phyloP scores from a whole-genome alignment of 64 coral and sea anemone genomes.

The Trachythela sp. region DNA sequence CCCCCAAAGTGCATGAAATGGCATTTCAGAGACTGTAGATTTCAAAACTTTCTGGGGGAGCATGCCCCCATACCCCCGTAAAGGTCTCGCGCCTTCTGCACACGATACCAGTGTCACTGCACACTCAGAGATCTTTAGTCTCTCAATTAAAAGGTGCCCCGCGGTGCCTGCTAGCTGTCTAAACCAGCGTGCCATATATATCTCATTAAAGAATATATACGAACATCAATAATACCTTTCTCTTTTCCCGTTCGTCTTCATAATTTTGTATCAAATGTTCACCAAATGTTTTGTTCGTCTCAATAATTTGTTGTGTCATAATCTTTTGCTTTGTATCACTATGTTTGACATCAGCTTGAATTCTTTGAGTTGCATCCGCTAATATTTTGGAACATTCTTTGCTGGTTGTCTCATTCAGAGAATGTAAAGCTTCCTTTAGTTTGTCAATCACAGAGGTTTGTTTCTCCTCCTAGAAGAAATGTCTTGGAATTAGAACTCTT shows the following conservation, averaged over 20 bases:
- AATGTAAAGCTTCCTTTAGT: background rate
- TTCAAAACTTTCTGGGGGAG: too few species aligned
- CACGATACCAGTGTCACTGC: too few species aligned
- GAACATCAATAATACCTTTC: too few species aligned
- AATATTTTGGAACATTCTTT: background rate
- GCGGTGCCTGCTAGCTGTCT: too few species aligned
- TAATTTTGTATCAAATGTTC: background rate
- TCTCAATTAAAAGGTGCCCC: too few species aligned
- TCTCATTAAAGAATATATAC: too few species aligned
- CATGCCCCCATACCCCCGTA: too few species aligned
- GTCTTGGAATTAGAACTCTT: background rate
- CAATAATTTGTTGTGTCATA: background rate
- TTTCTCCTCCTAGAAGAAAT: background rate
- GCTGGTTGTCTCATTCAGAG: background rate
- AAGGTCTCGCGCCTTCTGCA: too few species aligned
- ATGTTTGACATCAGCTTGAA: background rate
- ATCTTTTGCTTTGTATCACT: background rate
- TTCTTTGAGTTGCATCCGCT: background rate
- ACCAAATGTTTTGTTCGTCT: background rate
- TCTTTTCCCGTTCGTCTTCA: constrained; percentile 12
- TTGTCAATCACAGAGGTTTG: background rate
- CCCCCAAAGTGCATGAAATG: too few species aligned
- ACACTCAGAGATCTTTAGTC: too few species aligned
- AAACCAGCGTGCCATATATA: too few species aligned
- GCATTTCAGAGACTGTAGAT: too few species aligned